phyloP scores from a whole-genome alignment of 2,797 vertebrate genomes.

The Poecilia picta region DNA sequence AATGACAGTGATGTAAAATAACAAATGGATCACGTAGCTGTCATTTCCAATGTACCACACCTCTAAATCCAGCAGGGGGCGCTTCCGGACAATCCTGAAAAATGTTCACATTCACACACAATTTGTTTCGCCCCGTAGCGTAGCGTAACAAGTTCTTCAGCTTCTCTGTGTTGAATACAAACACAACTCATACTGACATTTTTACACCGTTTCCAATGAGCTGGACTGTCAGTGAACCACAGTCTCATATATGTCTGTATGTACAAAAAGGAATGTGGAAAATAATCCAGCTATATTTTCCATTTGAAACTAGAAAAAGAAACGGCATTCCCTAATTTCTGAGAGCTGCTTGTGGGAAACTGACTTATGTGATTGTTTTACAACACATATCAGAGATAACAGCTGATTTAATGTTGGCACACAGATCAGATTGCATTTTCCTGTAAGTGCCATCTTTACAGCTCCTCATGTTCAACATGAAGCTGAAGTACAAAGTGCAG shows the following conservation, averaged over 20 bases:
- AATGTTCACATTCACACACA: slow-evolving; percentile 2
- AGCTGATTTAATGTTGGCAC: not conserved
- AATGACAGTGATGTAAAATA: not conserved
- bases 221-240: not conserved
- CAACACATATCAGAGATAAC: not conserved
- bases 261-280: not conserved
- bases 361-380: not conserved
- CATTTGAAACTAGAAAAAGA: not conserved
- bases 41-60: slow-evolving; percentile 3
- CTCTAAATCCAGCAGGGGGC: slow-evolving; percentile 15
- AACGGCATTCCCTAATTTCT: not conserved
- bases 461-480: not conserved
- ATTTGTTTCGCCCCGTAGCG: not conserved
- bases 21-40: not conserved
- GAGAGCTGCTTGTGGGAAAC: not conserved
- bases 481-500: not conserved
- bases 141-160: too few species aligned
- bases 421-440: not conserved
- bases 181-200: slow-evolving; percentile 14
- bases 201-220: not conserved
- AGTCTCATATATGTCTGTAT: not conserved
- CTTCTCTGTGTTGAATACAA: slow-evolving; percentile 24
- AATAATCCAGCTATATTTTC: not conserved
- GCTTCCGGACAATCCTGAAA: slow-evolving; percentile 9
- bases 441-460: slow-evolving; percentile 7